Conservation (phyloP, 2,113 vertebrate species). For the Pachycephala philippinensis region DNA sequence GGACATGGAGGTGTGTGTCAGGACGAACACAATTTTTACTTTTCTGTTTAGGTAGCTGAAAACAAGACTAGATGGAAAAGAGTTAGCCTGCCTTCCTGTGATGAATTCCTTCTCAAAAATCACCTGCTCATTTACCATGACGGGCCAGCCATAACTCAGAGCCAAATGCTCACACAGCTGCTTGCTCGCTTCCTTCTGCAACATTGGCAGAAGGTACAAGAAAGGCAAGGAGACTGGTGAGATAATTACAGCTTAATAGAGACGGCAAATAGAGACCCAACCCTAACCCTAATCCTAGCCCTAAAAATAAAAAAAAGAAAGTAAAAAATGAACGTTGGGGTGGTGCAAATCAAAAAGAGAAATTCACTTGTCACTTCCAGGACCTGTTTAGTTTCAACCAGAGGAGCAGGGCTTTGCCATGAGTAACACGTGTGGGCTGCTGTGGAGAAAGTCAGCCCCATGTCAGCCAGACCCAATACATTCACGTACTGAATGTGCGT, state of each 20-base stretch:
- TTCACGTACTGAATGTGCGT: neutral
- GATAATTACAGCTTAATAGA: neutral
- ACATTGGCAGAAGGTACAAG: neutral
- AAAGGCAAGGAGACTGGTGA: neutral
- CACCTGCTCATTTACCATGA: rapidly evolving
- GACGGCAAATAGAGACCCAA: neutral
- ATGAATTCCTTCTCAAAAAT: neutral
- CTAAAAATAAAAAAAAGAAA: neutral
- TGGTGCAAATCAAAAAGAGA: neutral
- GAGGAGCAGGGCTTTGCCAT: neutral
- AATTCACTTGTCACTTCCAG: neutral
- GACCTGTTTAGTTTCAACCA: neutral
- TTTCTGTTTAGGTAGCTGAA: neutral
- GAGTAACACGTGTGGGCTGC: rapidly evolving
- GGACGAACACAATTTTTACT: neutral
- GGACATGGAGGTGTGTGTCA: neutral
- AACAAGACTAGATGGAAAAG: neutral
- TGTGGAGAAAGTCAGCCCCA: neutral
- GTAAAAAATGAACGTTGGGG: neutral
- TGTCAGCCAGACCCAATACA: neutral
- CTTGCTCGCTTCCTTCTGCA: rapidly evolving
- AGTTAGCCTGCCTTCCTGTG: neutral
- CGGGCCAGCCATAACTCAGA: neutral
- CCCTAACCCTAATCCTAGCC: neutral
- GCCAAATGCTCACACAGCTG: rapidly evolving